Conservation (phyloP, 2,888 invertebrate species). For the Cryptophagus acutangulus region DNA sequence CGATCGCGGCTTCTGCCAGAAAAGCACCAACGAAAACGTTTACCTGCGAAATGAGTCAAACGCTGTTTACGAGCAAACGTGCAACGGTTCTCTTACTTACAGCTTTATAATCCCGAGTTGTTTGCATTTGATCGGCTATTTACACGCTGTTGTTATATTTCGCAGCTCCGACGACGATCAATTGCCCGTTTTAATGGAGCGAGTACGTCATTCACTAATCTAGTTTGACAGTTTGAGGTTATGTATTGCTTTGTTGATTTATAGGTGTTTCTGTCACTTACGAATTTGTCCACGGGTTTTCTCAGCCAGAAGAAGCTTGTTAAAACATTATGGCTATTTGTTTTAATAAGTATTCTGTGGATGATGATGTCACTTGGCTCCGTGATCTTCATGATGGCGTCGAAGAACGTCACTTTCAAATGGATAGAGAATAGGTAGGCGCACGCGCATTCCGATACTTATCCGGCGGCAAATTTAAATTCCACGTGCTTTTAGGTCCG, state of each 20-base stretch:
- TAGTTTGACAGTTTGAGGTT: too few species aligned
- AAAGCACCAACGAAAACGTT: neutral
- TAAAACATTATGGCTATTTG: conserved; percentile 67
- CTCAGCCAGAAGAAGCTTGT: conserved; percentile 65
- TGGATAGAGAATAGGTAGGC: conserved; percentile 60
- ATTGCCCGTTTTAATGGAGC: conserved; percentile 75
- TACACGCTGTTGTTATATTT: conserved; percentile 69
- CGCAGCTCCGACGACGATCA: conserved; percentile 77
- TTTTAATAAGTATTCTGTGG: conserved; percentile 64
- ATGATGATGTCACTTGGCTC: conserved; percentile 63
- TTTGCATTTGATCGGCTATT: conserved; percentile 67
- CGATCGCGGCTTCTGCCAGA: conserved; percentile 8
- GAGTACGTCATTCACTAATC: conserved; percentile 51
- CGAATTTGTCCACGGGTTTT: conserved; percentile 61
- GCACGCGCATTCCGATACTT: too few species aligned
- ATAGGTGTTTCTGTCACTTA: conserved; percentile 69
- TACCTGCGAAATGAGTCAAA: conserved; percentile 19
- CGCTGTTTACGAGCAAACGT: conserved; percentile 55
- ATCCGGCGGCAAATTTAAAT: conserved; percentile 3
- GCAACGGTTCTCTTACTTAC: conserved; percentile 66
- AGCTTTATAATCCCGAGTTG: conserved; percentile 69
- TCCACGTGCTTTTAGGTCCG: conserved; percentile 47
- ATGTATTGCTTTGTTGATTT: neutral
- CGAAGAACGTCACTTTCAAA: conserved; percentile 58
- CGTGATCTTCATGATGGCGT: conserved; percentile 61